Evolutionary conservation across 92 coral and sea anemone species (phyloP), one percentile per base, ranked within the genome.

Genomic region (Meandrina meandrites): DNA sequence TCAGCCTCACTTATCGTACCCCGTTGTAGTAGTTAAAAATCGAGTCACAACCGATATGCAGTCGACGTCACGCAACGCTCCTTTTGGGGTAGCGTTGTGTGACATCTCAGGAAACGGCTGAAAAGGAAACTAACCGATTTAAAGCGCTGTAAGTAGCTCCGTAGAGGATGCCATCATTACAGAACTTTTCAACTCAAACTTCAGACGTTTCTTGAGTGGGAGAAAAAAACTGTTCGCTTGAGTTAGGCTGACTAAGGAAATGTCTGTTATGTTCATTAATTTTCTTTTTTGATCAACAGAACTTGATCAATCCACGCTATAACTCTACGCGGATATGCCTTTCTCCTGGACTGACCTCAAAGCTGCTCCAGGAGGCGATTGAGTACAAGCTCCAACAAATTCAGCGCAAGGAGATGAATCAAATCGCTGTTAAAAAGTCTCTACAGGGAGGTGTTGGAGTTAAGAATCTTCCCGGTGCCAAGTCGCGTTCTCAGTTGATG

Each of bases 261-360:
- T 14, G 21, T 3, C 35, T 27, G 45, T 73, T 15, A 35, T 16
- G 68, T n/a, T 60, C 27, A 17, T 17, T 69, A 30, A 2, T 24
- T 4, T 60, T 24, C 31, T 24, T 60, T 22, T 15, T 5, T 66
- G 28, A 57, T 45, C 53, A 76, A 22, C 90, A 97, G 99, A 95
- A 95, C 81, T 88, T 97, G 75, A 80, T 97, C 50, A 92, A 89
- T 68, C 97, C 99, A 37, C 98, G 98, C 22, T 88, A 92, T 81
- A 92, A 84, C 54, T 92, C 92, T 62, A 87, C 94, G 9, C 97
- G 98, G n/a, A 80, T 97, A 24, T 93, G 93, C 66, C 86, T 97
- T 86, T 94, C 99, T 35, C 88, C 92, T 75, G 96, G 98, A 19
- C 82, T 91, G 82, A 84, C 97, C 27, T 93, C 98, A 35, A 90